phyloP scores from a whole-genome alignment of 37 sponge, comb jelly and placozoan genomes.

The Dysidea cf. avara region DNA sequence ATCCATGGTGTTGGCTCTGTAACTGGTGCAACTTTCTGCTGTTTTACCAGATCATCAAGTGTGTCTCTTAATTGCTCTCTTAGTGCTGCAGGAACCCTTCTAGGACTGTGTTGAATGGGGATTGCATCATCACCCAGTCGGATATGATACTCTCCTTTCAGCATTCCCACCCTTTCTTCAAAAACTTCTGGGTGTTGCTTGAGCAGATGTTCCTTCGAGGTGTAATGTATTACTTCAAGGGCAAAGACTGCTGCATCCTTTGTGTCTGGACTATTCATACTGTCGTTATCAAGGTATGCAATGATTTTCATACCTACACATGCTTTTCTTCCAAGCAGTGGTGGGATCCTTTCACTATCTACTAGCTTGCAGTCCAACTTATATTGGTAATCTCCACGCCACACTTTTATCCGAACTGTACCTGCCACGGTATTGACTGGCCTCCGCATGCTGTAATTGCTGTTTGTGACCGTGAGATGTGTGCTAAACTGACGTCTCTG shows the following conservation, averaged over 20 bases:
- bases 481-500: background rate
- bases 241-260: too few relatives aligned
- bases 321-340: slow-evolving; percentile 28
- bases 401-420: background rate
- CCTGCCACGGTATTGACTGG: slow-evolving; percentile 22
- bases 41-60: too few relatives aligned
- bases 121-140: slow-evolving; percentile 21
- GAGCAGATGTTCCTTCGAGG: slow-evolving; percentile 1
- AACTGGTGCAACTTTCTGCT: too few relatives aligned
- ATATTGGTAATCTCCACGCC: slow-evolving; percentile 16
- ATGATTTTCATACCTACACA: slow-evolving; percentile 28
- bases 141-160: too few relatives aligned
- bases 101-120: slow-evolving; percentile 32
- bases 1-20: slow-evolving; percentile 51
- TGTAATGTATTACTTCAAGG: slow-evolving; percentile 8
- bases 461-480: background rate
- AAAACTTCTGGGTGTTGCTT: slow-evolving; percentile 6
- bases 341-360: background rate
- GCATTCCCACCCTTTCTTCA: slow-evolving; percentile 10
- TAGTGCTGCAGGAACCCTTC: slow-evolving; percentile 40
- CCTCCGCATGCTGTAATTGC: slow-evolving; percentile 26
- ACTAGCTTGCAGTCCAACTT: slow-evolving; percentile 17
- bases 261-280: too few relatives aligned
- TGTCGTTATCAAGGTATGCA: slow-evolving; percentile 31
- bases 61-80: slow-evolving; percentile 23